Evolutionary conservation across 2,113 vertebrate species (phyloP), one percentile per base, ranked within the genome.

Genomic region (Oncorhynchus gorbuscha): DNA sequence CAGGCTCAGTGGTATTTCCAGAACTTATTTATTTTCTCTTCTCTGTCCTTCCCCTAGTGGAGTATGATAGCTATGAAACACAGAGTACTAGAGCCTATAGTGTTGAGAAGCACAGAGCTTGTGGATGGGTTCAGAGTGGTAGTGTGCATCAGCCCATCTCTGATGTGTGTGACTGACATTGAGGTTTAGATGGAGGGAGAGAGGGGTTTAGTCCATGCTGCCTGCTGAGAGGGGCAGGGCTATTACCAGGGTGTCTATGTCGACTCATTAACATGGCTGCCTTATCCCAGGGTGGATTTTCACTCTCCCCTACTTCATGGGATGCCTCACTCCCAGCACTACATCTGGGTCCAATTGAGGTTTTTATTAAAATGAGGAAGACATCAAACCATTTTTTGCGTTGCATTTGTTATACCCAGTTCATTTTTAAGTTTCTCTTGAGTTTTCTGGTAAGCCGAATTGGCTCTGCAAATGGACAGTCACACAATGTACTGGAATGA

Each of bases 281-380:
- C 73, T 82, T 84, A 92, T 81, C 80, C 76, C 62, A 58, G 59
- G 62, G 69, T 88, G 83, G 80, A 89, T 90, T 83, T 76, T 88
- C 85, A 84, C 85, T 77, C 55, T 30, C 45, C 79, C 78, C 77
- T 83, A 88, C 87, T 86, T 89, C 79, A 88, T 86, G 75, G 84
- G 79, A 87, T 28, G 45, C 73, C 81, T 73, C 72, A 75, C 80
- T 80, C 74, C 71, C 74, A 75, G 79, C 85, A 88, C 92, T 91
- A 94, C 95, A 96, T 95, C 95, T 97, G 95, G 93, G 93, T 95
- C 86, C 86, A 92, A 96, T 96, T 95, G 95, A 85, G 71, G 76
- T 92, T 90, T 87, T 85, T 76, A 35, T 77, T 75, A 82, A 81
- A 83, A 91, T 88, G 93, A 93, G 81, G 87, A 93, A 89, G 91